These are phyloP conservation scores for Leptogaster cylindrica DNA, from an alignment of 2,888 invertebrate genomes.

Conservation along the genomic window DNA sequence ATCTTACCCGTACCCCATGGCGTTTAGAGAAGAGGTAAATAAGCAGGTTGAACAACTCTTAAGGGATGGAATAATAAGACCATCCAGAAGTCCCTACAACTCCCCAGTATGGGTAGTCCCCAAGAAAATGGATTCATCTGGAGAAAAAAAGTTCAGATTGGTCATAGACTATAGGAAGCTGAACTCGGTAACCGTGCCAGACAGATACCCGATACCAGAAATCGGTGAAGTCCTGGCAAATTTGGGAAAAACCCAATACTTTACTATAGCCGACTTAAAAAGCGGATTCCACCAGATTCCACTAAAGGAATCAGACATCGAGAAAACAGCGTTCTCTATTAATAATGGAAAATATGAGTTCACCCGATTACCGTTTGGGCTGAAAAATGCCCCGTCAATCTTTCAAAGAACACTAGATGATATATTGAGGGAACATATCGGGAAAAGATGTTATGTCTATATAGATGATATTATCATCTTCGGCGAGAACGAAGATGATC, in stretches of 20 bases:
- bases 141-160: constrained; percentile 31
- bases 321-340: background rate
- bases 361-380: background rate
- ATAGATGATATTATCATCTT: background rate
- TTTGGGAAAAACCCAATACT: too few species aligned
- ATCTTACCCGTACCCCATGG: constrained; percentile 2
- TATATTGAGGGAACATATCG: background rate
- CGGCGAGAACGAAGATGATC: background rate
- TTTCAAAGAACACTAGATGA: background rate
- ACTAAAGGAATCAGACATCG: background rate
- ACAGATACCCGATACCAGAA: too few species aligned
- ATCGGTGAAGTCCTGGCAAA: too few species aligned
- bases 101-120: constrained; percentile 14
- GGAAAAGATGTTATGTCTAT: background rate
- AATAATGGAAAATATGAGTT: background rate
- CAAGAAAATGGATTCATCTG: constrained; percentile 37
- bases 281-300: background rate
- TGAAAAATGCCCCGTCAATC: background rate
- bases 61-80: constrained; percentile 22
- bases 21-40: background rate
- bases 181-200: too few species aligned
- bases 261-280: too few species aligned
- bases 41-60: constrained; percentile 5
- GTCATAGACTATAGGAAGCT: too few species aligned
- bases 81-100: background rate